Conservation (phyloP, 2,888 invertebrate genomes). For the Limenitis camilla region DNA sequence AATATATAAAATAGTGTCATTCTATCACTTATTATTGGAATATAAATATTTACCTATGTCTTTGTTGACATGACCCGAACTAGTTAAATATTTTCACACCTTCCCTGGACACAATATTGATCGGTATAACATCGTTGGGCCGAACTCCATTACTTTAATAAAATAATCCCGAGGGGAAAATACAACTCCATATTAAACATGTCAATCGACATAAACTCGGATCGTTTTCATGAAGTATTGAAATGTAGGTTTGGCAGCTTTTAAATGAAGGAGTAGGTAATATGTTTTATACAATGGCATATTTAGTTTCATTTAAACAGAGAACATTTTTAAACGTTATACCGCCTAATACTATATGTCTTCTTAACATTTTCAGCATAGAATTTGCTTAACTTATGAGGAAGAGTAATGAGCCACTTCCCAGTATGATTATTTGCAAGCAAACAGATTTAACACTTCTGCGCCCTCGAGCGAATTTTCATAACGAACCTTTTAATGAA, state of each 20-base stretch:
- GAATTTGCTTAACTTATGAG: not conserved
- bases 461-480: not conserved
- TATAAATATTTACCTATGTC: not conserved
- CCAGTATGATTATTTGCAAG: not conserved
- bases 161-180: constrained; percentile 30
- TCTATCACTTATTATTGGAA: not conserved
- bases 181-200: constrained; percentile 11
- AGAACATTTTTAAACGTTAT: too few relatives aligned
- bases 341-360: not conserved
- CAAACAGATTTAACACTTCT: constrained; percentile 1
- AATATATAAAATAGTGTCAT: not conserved
- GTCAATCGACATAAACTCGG: constrained; percentile 10
- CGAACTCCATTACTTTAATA: constrained; percentile 42
- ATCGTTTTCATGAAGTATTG: constrained; percentile 2
- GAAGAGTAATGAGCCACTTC: not conserved
- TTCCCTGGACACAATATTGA: constrained; percentile 30
- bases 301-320: too few relatives aligned
- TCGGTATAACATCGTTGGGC: constrained; percentile 28
- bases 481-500: not conserved
- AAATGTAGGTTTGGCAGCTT: not conserved
- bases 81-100: constrained; percentile 37
- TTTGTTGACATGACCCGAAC: constrained; percentile 15
- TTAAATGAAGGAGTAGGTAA: not conserved
- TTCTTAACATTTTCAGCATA: not conserved
- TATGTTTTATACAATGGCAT: not conserved